These are phyloP conservation scores for Malacoraja senta DNA, from an alignment of 2,797 vertebrate genomes.

Conservation along the genomic window DNA sequence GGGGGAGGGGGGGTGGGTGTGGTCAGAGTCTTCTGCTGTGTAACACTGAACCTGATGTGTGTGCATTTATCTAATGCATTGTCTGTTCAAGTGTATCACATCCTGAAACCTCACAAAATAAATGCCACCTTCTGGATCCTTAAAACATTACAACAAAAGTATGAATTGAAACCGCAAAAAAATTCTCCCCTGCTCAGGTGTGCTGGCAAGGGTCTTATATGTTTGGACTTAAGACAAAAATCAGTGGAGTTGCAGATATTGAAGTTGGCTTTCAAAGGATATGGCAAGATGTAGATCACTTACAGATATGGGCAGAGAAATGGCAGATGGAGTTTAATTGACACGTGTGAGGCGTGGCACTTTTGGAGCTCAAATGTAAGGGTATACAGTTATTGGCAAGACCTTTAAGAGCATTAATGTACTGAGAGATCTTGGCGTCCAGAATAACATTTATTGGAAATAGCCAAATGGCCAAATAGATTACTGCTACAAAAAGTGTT, in stretches of 20 bases:
- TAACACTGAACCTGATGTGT: conserved; percentile 22
- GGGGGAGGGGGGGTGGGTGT: too few species aligned
- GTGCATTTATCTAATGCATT: conserved; percentile 4
- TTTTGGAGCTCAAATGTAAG: too few species aligned
- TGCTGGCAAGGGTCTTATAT: background rate
- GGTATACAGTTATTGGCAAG: too few species aligned
- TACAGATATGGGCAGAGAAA: too few species aligned
- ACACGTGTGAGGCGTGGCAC: too few species aligned
- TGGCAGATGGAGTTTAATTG: too few species aligned
- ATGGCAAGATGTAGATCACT: too few species aligned
- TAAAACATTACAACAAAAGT: conserved; percentile 30
- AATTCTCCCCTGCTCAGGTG: background rate
- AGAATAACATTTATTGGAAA: background rate
- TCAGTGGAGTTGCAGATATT: too few species aligned
- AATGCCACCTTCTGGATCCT: conserved; percentile 38
- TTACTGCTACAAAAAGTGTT: background rate
- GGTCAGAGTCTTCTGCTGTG: conserved; percentile 15
- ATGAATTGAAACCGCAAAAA: background rate
- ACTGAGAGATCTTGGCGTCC: too few species aligned
- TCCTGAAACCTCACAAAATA: conserved; percentile 27
- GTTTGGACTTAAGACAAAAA: too few species aligned
- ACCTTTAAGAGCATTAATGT: too few species aligned
- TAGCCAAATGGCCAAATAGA: background rate
- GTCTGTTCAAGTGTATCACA: conserved; percentile 15
- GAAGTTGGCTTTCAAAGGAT: too few species aligned